phyloP scores from a whole-genome alignment of 2,113 vertebrate species.

The Scytalopus superciliaris region DNA sequence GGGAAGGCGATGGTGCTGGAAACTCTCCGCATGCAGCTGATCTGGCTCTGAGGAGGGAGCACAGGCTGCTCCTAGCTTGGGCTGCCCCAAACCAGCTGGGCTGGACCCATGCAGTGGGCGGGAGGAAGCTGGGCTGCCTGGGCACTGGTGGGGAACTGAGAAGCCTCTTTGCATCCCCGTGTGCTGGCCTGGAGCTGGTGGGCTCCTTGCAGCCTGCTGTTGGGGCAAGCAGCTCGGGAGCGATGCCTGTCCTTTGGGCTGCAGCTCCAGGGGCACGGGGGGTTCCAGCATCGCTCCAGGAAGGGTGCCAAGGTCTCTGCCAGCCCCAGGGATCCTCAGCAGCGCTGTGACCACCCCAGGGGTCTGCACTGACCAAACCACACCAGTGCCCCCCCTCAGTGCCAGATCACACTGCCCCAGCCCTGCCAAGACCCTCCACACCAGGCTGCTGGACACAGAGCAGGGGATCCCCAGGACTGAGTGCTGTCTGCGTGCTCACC shows the following conservation, averaged over 20 bases:
- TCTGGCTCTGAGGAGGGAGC: neutral
- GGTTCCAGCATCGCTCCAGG: neutral
- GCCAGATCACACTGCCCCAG: rapidly evolving
- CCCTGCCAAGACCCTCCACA: too few relatives aligned
- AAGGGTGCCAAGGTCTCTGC: neutral
- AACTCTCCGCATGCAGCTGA: rapidly evolving
- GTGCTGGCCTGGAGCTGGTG: neutral
- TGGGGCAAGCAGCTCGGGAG: rapidly evolving
- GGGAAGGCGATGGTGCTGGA: neutral
- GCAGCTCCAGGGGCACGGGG: neutral
- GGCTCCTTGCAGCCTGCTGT: neutral
- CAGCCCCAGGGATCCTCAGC: neutral
- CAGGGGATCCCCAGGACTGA: neutral
- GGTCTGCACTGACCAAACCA: neutral
- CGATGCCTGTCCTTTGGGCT: rapidly evolving
- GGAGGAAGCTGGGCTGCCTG: neutral
- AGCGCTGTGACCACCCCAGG: rapidly evolving
- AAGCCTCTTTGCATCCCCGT: rapidly evolving
- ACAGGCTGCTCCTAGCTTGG: neutral
- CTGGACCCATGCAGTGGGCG: neutral
- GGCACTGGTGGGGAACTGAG: neutral
- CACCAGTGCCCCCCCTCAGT: neutral
- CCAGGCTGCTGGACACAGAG: too few relatives aligned
- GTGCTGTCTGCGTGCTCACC: neutral
- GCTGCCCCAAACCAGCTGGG: neutral